A percentile compares a stretch with the other conserved stretches of the same genome.
Evolutionary conservation across 2,113 vertebrate genomes (phyloP).

Genomic region (Meriones unguiculatus): DNA sequence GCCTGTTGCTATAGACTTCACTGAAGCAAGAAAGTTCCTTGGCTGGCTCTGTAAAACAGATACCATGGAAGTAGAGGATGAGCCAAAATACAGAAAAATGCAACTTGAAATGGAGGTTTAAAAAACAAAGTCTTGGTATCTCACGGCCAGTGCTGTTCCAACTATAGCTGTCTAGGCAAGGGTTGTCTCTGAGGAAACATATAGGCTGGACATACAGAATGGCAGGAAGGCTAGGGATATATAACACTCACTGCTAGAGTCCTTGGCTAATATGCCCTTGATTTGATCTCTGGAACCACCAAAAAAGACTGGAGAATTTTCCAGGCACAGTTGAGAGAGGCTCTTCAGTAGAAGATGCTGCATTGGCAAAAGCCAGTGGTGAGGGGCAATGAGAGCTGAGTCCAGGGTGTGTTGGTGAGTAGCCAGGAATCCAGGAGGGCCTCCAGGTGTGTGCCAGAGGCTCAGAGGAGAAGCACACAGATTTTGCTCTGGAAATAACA

Average conservation of each 20-base stretch:
- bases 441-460: background rate
- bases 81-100: background rate
- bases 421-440: background rate
- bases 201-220: background rate
- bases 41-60: background rate
- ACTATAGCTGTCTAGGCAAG: background rate
- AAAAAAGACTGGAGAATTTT: background rate
- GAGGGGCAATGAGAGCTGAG: background rate
- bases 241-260: background rate
- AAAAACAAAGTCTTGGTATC: background rate
- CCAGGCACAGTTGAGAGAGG: background rate
- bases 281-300: background rate
- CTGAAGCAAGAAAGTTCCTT: background rate
- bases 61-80: background rate
- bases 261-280: background rate
- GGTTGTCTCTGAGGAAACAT: background rate
- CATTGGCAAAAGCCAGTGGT: background rate
- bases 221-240: background rate
- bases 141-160: background rate
- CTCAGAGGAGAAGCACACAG: background rate
- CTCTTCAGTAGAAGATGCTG: background rate
- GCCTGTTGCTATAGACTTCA: background rate
- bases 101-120: background rate
- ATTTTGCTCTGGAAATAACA: conserved; percentile 22
- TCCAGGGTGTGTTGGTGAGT: background rate